These are phyloP conservation scores for Triplophysa tibetana DNA, from an alignment of 2,113 vertebrate genomes.

Conservation along the genomic window DNA sequence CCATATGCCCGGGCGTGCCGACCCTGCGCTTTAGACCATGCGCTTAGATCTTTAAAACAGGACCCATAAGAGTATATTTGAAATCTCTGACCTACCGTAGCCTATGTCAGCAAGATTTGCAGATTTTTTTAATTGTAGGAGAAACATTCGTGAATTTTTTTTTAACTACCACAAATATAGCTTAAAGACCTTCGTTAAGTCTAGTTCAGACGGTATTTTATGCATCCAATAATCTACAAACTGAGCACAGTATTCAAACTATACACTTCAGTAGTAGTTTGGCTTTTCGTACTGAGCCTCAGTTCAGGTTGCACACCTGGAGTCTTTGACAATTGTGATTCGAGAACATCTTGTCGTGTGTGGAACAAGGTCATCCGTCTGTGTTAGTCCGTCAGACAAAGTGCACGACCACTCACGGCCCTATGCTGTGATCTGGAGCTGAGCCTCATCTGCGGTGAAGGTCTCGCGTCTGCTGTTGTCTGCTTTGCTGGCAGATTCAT, in stretches of 20 bases:
- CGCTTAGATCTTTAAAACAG: too few species aligned
- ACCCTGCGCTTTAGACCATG: too few species aligned
- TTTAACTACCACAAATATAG: too few species aligned
- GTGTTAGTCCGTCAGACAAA: slow-evolving; percentile 23
- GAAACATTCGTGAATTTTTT: too few species aligned
- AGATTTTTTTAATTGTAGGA: too few species aligned
- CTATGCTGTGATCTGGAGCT: slow-evolving; percentile 19
- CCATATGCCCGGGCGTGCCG: too few species aligned
- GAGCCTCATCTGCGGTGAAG: slow-evolving; percentile 39
- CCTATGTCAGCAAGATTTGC: not conserved
- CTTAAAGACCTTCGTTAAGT: too few species aligned
- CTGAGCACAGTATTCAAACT: too few species aligned
- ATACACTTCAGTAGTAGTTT: too few species aligned
- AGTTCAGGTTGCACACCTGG: not conserved
- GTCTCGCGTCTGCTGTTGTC: slow-evolving; percentile 42
- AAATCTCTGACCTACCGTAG: too few species aligned
- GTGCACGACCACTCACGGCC: not conserved
- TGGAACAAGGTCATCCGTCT: slow-evolving; percentile 33
- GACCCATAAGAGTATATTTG: too few species aligned
- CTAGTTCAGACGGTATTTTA: not conserved
- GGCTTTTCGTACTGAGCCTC: not conserved
- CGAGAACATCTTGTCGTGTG: slow-evolving; percentile 2
- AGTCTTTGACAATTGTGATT: not conserved
- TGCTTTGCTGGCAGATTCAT: slow-evolving; percentile 44
- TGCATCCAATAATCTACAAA: not conserved